phyloP scores from a whole-genome alignment of 2,113 vertebrate species.

The Buteo buteo region DNA sequence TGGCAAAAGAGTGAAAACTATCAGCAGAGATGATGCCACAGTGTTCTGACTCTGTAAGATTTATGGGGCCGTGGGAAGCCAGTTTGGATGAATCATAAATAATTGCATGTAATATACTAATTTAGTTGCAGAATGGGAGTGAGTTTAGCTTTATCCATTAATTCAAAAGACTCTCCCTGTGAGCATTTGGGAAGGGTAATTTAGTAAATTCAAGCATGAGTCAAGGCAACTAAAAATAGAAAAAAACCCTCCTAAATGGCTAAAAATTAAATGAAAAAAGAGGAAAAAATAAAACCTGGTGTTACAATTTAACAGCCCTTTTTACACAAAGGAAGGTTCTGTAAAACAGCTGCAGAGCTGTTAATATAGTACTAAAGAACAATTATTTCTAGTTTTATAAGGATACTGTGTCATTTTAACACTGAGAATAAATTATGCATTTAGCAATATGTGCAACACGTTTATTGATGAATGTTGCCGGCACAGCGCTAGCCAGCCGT shows the following conservation, averaged over 20 bases:
- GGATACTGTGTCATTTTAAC: background rate
- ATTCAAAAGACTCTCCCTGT: background rate
- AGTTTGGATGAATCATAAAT: constrained; percentile 49
- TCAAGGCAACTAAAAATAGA: constrained; percentile 6
- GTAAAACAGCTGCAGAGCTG: background rate
- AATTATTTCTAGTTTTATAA: background rate
- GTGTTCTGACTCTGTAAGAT: background rate
- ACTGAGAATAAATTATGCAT: background rate
- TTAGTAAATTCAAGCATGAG: background rate
- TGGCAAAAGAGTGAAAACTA: constrained; percentile 14
- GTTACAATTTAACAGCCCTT: background rate
- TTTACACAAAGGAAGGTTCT: background rate
- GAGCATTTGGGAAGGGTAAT: background rate
- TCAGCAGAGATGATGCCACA: background rate
- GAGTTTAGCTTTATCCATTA: constrained; percentile 28
- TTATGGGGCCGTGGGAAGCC: constrained; percentile 5
- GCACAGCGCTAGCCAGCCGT: background rate
- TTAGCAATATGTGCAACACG: background rate
- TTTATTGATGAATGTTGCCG: background rate
- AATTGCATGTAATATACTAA: constrained; percentile 24
- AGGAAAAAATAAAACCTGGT: background rate
- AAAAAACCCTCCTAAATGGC: background rate
- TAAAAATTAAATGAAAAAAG: background rate
- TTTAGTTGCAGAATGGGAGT: background rate
- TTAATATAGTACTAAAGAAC: background rate